Base-by-base conservation (phyloP, 2,888 invertebrate genomes). In the Fragum sueziense region DNA sequence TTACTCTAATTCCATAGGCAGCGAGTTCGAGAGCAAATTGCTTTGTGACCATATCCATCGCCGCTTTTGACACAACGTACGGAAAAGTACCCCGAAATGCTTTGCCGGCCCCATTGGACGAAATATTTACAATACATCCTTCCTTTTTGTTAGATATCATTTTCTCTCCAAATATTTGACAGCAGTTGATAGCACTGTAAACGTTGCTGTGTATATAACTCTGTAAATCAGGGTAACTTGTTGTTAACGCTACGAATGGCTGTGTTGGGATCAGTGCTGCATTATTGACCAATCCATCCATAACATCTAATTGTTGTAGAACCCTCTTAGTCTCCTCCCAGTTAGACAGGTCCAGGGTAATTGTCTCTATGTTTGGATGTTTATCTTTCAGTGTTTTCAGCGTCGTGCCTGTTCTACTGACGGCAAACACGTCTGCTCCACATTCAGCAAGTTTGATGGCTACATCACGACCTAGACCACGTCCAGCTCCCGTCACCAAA, bases 221-320 rank as follows among this genome's bases (percentile, higher is more conserved):
- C 9, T 61, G 11, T 22, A 61, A 29, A 17, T 29, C n/a, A 20
- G 14, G 7, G 33, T 33, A n/a, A 70, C 4, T 17, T 20, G 61
- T 61, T 17, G 27, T 31, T 31, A 61, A 31, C 9, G 61, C 61
- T 92, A 97, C 96, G 90, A 96, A 95, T 81, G 95, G 95, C 69
- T 95, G 94, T 72, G 96, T 95, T 1, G 95, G 95, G 2, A 96
- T 96, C 31, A 96, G 92, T 0, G 95, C 98, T 1, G 98, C 98
- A 94, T 98, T 98, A 90, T 98, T 98, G 0, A 98, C 97, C 33
- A 98, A 92, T 4, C 97, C 95, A 93, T 98, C 96, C 84, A 97
- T 95, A 76, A 94, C 94, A 0, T 95, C 95, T 27, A 96, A 94
- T 54, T 95, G 94, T 85, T 94, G 94, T 0, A 97, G 91, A 0